Conservation (phyloP, 30 jellyfish, hydroid and myxozoan genomes). For the Hydra vulgaris region DNA sequence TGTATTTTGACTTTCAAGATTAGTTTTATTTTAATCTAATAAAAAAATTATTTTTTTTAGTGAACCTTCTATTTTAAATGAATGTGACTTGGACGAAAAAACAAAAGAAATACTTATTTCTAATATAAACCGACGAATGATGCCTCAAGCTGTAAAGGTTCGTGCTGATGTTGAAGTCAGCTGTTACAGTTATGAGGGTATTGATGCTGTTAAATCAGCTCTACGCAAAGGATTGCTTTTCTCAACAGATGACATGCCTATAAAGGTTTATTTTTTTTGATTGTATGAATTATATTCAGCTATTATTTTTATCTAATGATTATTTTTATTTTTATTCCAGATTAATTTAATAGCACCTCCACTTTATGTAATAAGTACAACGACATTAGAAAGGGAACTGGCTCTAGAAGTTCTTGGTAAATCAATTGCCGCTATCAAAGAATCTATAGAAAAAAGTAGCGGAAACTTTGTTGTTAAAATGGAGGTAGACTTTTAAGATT, state of each 20-base stretch:
- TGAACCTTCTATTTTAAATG: constrained; percentile 89
- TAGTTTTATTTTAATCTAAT: neutral
- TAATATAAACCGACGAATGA: constrained; percentile 80
- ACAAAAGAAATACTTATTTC: constrained; percentile 64
- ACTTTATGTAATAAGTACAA: constrained; percentile 76
- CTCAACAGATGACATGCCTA: constrained; percentile 79
- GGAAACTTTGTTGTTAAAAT: constrained; percentile 92
- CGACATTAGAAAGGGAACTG: constrained; percentile 76
- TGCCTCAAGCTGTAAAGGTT: constrained; percentile 90
- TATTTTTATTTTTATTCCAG: constrained; percentile 14
- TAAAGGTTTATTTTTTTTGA: constrained; percentile 38
- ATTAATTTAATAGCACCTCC: constrained; percentile 97
- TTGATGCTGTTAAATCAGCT: constrained; percentile 95
- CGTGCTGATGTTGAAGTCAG: constrained; percentile 92
- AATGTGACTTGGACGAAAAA: constrained; percentile 61
- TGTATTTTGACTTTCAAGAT: neutral
- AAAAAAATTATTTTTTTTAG: constrained; percentile 13
- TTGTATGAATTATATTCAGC: neutral
- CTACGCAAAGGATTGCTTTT: constrained; percentile 66
- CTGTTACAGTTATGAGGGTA: constrained; percentile 95
- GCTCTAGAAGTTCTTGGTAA: constrained; percentile 73
- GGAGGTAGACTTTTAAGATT: constrained; percentile 57
- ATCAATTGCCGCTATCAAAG: constrained; percentile 70
- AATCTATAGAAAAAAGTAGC: constrained; percentile 48
- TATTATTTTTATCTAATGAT: no score